Percentiles rank a stretch among this genome's conserved stretches.
Evolutionary conservation across 35 echinoderm and acorn worm species (phyloP).

Genomic region (Acanthaster planci): DNA sequence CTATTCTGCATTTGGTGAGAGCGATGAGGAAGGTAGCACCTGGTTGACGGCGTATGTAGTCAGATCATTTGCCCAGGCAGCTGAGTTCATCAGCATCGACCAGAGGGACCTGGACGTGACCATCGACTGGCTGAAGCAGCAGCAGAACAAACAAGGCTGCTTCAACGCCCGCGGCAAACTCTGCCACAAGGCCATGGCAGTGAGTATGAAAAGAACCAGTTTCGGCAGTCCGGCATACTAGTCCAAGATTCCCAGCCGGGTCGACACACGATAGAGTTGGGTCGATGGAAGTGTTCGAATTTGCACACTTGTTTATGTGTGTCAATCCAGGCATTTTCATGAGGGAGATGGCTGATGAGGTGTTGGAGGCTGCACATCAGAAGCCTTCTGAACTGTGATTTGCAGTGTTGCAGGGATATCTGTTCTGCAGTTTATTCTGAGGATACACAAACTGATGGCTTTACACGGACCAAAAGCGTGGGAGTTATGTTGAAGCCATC

Average conservation of each 20-base stretch:
- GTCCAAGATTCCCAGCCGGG: not conserved
- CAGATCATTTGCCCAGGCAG: slow-evolving; percentile 57
- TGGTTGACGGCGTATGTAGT: slow-evolving; percentile 86
- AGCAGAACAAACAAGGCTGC: slow-evolving; percentile 46
- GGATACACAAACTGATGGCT: too few species aligned
- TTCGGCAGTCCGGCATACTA: too few species aligned
- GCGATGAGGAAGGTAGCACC: slow-evolving; percentile 71
- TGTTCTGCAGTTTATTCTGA: too few species aligned
- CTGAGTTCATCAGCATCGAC: slow-evolving; percentile 55
- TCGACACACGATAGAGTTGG: not conserved
- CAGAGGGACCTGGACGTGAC: slow-evolving; percentile 36
- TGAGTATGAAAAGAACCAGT: not conserved
- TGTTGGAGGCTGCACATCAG: too few species aligned
- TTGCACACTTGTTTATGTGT: not conserved
- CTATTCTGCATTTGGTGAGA: slow-evolving; percentile 89
- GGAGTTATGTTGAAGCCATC: too few species aligned
- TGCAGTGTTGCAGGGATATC: too few species aligned
- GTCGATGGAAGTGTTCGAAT: not conserved
- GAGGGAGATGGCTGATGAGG: not conserved
- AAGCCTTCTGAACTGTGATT: too few species aligned
- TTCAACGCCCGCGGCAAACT: slow-evolving; percentile 39
- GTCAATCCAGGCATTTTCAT: not conserved
- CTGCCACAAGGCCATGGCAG: slow-evolving; percentile 62
- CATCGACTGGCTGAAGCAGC: slow-evolving; percentile 48
- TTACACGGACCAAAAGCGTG: too few species aligned